These are phyloP conservation scores for Gastrophysa polygoni DNA, from an alignment of 2,888 invertebrate genomes.

Conservation along the genomic window DNA sequence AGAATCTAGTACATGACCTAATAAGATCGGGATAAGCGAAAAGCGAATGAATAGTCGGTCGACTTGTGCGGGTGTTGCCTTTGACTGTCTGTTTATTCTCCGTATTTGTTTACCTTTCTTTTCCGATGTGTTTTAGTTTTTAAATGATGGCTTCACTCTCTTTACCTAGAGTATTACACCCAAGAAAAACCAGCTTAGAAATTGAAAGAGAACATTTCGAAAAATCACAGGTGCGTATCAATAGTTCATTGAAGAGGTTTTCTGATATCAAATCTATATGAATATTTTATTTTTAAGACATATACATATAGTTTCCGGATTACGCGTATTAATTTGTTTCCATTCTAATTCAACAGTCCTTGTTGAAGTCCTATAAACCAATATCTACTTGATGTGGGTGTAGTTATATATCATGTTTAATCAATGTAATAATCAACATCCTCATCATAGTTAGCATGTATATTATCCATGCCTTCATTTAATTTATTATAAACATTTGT, in stretches of 20 bases:
- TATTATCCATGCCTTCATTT: background rate
- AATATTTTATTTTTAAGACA: too few relatives aligned
- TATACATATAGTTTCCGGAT: too few relatives aligned
- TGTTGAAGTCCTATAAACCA: too few relatives aligned
- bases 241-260: background rate
- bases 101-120: background rate
- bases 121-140: slow-evolving; percentile 1
- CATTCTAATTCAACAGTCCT: background rate
- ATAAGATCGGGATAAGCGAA: too few relatives aligned
- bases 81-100: background rate
- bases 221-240: slow-evolving; percentile 72
- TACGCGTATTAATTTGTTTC: too few relatives aligned
- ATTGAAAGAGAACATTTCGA: slow-evolving; percentile 83
- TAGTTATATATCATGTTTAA: background rate
- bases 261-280: too few relatives aligned
- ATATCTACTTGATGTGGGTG: background rate
- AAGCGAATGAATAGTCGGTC: too few relatives aligned
- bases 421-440: background rate
- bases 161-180: slow-evolving; percentile 72
- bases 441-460: background rate
- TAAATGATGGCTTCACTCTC: slow-evolving; percentile 72
- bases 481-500: too few relatives aligned
- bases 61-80: background rate
- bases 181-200: slow-evolving; percentile 77
- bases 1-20: too few relatives aligned